Conservation (phyloP, 1,140 invertebrate genomes). For the Drosophila insularis region DNA sequence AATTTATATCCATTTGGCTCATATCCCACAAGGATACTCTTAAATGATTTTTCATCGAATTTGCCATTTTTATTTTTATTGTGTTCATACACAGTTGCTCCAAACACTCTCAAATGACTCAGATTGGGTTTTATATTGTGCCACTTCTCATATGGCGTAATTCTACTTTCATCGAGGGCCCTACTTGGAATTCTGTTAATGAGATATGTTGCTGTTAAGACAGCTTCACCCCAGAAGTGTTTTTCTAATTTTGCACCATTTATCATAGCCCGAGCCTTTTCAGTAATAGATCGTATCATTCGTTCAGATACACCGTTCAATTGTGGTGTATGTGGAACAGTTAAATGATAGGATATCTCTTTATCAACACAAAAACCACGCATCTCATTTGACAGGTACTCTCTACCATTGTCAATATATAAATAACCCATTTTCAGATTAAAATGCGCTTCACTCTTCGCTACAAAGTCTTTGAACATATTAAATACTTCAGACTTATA, state of each 20-base stretch:
- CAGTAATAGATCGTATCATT: background rate
- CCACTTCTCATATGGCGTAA: slow-evolving; percentile 14
- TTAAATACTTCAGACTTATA: no score
- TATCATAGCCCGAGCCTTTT: slow-evolving; percentile 6
- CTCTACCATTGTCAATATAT: no score
- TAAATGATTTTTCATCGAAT: slow-evolving; percentile 21
- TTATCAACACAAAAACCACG: background rate
- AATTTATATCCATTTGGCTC: slow-evolving; percentile 23
- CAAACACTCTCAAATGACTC: slow-evolving; percentile 21
- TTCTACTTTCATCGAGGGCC: slow-evolving; percentile 2
- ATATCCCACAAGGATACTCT: slow-evolving; percentile 19
- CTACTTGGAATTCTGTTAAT: slow-evolving; percentile 20
- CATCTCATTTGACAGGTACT: slow-evolving; percentile 3
- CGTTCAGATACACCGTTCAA: background rate
- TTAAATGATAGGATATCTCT: background rate
- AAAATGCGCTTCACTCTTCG: no score
- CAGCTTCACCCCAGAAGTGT: slow-evolving; percentile 16
- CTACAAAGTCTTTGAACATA: no score
- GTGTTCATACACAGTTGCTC: slow-evolving; percentile 14
- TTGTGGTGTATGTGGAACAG: background rate
- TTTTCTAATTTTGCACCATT: slow-evolving; percentile 26
- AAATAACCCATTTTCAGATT: no score
- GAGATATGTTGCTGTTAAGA: slow-evolving; percentile 20
- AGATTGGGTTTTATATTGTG: slow-evolving; percentile 16
- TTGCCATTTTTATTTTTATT: slow-evolving; percentile 24